Conservation (phyloP, 2,888 invertebrate species). For the Mystacides longicornis region DNA sequence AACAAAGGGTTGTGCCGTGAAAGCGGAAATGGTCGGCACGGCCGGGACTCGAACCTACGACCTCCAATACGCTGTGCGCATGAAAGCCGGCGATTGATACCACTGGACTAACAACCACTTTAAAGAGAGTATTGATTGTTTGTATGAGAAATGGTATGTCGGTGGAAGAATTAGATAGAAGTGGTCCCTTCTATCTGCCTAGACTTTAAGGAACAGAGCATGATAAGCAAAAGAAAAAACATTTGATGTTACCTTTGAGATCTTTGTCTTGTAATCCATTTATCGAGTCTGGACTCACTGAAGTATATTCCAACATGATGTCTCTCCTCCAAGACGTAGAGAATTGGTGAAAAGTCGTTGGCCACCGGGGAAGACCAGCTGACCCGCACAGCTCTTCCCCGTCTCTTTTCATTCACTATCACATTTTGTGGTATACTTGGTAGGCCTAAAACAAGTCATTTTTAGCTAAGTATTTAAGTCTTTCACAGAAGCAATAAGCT, state of each 20-base stretch:
- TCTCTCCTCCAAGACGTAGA: slow-evolving; percentile 62
- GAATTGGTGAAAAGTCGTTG: slow-evolving; percentile 40
- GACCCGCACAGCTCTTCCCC: slow-evolving; percentile 42
- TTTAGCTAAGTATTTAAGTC: too few species aligned
- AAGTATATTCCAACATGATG: slow-evolving; percentile 62
- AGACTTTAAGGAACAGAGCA: background rate
- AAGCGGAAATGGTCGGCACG: too few species aligned
- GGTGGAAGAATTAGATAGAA: too few species aligned
- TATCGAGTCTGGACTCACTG: slow-evolving; percentile 54
- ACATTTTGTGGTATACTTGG: slow-evolving; percentile 57
- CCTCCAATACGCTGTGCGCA: too few species aligned
- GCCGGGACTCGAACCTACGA: too few species aligned
- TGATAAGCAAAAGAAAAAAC: background rate
- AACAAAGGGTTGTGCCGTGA: too few species aligned
- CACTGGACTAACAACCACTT: too few species aligned
- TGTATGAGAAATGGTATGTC: too few species aligned
- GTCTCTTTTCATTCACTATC: slow-evolving; percentile 49
- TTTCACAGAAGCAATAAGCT: too few species aligned
- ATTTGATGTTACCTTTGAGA: slow-evolving; percentile 41
- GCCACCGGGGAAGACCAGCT: slow-evolving; percentile 38
- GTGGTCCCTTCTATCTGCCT: background rate
- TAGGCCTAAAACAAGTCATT: slow-evolving; percentile 47
- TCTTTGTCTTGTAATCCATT: slow-evolving; percentile 54
- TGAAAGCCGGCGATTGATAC: too few species aligned
- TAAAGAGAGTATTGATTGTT: too few species aligned